Percentiles rank a stretch among this genome's conserved stretches.
These are phyloP conservation scores for Temnothorax unifasciatus DNA, from an alignment of 2,888 invertebrate species.

Conservation along the genomic window DNA sequence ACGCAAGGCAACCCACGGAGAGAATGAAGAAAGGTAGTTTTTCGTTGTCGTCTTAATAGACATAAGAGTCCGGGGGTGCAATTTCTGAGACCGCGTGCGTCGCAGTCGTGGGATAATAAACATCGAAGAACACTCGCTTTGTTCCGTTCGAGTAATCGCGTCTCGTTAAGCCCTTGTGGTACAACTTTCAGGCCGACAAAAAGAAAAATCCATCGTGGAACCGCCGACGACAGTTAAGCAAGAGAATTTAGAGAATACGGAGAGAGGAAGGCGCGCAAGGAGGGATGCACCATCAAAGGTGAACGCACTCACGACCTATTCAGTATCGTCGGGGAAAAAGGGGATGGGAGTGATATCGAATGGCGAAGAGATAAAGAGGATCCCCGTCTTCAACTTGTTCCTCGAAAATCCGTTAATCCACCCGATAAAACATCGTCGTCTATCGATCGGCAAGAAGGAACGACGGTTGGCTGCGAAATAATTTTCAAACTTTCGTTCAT, in stretches of 20 bases:
- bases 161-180: constrained; percentile 73
- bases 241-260: constrained; percentile 33
- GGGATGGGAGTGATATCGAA: constrained; percentile 16
- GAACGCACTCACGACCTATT: constrained; percentile 68
- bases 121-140: constrained; percentile 75
- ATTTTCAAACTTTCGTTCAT: constrained; percentile 13
- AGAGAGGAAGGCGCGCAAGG: not conserved
- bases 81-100: constrained; percentile 53
- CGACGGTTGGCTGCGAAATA: constrained; percentile 15
- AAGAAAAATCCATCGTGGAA: not conserved
- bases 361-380: constrained; percentile 25
- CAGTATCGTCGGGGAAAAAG: constrained; percentile 50
- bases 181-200: constrained; percentile 59
- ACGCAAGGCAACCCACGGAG: constrained; percentile 32
- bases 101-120: constrained; percentile 30
- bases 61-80: constrained; percentile 32
- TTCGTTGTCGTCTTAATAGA: constrained; percentile 18
- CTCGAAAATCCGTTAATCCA: constrained; percentile 63
- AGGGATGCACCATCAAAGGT: constrained; percentile 63
- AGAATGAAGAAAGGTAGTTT: constrained; percentile 25
- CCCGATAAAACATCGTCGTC: constrained; percentile 42
- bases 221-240: constrained; percentile 21
- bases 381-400: constrained; percentile 9
- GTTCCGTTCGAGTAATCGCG: constrained; percentile 71
- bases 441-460: constrained; percentile 27